phyloP scores from a whole-genome alignment of 2,888 invertebrate species.

The Chalcosyrphus nemorum region DNA sequence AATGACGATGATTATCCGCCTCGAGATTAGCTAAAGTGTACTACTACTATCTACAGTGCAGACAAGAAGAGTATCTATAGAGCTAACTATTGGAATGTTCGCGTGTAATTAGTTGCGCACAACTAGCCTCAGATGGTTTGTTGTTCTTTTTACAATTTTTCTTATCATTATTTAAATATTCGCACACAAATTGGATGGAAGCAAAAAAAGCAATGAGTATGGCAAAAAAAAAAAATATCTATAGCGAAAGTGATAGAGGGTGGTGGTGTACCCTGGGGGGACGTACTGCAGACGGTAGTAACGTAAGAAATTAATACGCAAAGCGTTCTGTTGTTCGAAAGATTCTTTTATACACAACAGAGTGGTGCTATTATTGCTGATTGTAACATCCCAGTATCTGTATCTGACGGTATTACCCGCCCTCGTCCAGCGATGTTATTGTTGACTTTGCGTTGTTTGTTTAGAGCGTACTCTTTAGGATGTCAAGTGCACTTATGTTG shows the following conservation, averaged over 20 bases:
- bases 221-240: background rate
- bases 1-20: slow-evolving; percentile 51
- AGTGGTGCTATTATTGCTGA: background rate
- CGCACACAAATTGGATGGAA: slow-evolving; percentile 22
- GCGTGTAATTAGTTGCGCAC: slow-evolving; percentile 10
- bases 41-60: slow-evolving; percentile 15
- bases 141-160: slow-evolving; percentile 1
- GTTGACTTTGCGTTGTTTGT: background rate
- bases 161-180: slow-evolving; percentile 63
- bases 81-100: slow-evolving; percentile 16
- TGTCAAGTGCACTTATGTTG: slow-evolving; percentile 9
- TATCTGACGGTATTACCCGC: background rate
- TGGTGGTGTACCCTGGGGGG: background rate
- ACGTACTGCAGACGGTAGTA: background rate
- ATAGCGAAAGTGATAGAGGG: background rate
- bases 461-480: background rate
- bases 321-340: background rate
- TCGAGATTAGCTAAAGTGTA: slow-evolving; percentile 39
- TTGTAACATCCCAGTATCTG: background rate
- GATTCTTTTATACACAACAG: background rate
- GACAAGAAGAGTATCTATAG: slow-evolving; percentile 17
- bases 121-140: slow-evolving; percentile 20
- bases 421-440: slow-evolving; percentile 3
- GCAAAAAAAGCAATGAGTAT: too few species aligned
- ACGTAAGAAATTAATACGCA: background rate